A percentile compares a stretch with the other conserved stretches of the same genome.
phyloP scores from a whole-genome alignment of 2,113 vertebrate genomes.

The Pleuronectes platessa region DNA sequence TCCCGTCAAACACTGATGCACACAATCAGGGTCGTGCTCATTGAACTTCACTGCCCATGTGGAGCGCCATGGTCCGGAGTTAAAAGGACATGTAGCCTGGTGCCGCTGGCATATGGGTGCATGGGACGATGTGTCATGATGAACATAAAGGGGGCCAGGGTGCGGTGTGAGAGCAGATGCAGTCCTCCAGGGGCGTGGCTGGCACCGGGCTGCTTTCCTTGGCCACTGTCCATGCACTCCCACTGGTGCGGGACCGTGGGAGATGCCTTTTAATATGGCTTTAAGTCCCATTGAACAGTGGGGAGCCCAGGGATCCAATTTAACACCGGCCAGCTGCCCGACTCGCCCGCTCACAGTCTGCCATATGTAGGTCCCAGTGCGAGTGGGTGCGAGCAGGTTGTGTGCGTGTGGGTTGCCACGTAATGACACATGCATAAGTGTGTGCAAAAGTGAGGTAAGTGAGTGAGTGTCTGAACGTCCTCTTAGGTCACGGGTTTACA shows the following conservation, averaged over 20 bases:
- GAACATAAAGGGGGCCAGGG: constrained; percentile 58
- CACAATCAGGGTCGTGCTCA: constrained; percentile 47
- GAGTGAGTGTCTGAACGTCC: constrained; percentile 2
- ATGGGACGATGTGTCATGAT: constrained; percentile 60
- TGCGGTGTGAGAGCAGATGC: constrained; percentile 73
- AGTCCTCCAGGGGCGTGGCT: constrained; percentile 76
- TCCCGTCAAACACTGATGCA: constrained; percentile 34
- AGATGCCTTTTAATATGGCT: constrained; percentile 81
- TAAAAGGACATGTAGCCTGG: constrained; percentile 43
- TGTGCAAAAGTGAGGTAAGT: constrained; percentile 27
- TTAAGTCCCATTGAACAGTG: constrained; percentile 78
- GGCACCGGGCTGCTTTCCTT: constrained; percentile 77
- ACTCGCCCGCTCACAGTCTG: constrained; percentile 60
- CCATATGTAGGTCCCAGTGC: constrained; percentile 67
- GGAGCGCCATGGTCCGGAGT: constrained; percentile 19
- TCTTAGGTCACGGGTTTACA: constrained; percentile 1
- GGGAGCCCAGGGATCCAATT: constrained; percentile 82
- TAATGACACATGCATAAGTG: constrained; percentile 51
- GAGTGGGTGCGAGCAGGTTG: constrained; percentile 48
- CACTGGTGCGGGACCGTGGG: constrained; percentile 72
- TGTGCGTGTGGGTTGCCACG: constrained; percentile 31
- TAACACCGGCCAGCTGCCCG: constrained; percentile 84
- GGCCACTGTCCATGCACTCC: constrained; percentile 74
- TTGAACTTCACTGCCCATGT: constrained; percentile 51
- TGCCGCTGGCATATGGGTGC: constrained; percentile 54